Conservation (phyloP, 2,888 invertebrate genomes). For the Xestia sexstrigata region DNA sequence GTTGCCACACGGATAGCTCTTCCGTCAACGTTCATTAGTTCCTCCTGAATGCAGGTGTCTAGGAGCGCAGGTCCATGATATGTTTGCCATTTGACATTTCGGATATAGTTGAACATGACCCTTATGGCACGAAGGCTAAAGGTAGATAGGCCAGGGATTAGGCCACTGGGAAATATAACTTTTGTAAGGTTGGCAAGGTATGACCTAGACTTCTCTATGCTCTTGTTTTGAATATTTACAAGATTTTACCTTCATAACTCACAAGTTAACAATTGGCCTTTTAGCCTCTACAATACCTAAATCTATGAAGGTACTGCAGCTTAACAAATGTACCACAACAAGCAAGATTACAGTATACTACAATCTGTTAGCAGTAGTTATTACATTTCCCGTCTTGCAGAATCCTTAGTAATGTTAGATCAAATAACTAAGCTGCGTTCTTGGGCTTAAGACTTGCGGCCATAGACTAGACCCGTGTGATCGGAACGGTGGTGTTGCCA, state of each 20-base stretch:
- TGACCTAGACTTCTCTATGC: conserved; percentile 1
- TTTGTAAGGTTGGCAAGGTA: not conserved
- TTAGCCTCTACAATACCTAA: not conserved
- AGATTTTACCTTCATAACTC: not conserved
- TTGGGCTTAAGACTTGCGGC: conserved; percentile 44
- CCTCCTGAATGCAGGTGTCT: conserved; percentile 16
- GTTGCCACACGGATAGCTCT: conserved; percentile 5
- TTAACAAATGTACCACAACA: conserved; percentile 21
- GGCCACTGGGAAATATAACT: not conserved
- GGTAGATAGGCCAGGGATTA: too few relatives aligned
- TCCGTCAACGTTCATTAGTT: conserved; percentile 19
- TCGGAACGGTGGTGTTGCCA: not conserved
- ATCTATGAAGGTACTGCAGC: not conserved
- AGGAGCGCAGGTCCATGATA: not conserved
- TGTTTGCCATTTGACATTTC: not conserved
- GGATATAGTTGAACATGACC: not conserved
- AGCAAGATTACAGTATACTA: conserved; percentile 54
- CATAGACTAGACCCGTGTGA: conserved; percentile 16
- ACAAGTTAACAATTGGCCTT: not conserved
- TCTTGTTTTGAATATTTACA: not conserved
- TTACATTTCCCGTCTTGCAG: conserved; percentile 64
- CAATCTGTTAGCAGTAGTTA: conserved; percentile 52
- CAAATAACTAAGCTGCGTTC: conserved; percentile 74
- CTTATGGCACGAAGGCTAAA: not conserved
- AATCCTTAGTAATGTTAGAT: conserved; percentile 77